phyloP scores from a whole-genome alignment of 2,888 invertebrate genomes.

The Pheosia tremula region DNA sequence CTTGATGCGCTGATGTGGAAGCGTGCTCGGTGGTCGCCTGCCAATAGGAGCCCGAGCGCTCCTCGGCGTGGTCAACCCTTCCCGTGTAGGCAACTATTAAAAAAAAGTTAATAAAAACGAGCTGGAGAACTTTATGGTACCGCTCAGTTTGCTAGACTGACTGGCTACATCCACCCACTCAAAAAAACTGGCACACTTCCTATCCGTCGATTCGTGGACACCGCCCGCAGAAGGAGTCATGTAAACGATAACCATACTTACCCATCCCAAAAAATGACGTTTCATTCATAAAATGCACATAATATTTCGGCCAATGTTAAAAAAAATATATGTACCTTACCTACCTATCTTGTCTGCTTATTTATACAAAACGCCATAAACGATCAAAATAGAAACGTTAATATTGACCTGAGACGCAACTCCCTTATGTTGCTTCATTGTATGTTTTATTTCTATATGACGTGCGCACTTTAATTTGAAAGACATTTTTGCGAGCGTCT shows the following conservation, averaged over 20 bases:
- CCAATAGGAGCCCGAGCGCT: conserved; percentile 77
- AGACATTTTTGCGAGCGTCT: conserved; percentile 59
- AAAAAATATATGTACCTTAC: background rate
- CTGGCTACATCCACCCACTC: no score
- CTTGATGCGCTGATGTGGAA: conserved; percentile 77
- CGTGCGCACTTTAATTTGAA: conserved; percentile 65
- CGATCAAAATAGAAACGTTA: background rate
- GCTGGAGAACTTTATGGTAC: background rate
- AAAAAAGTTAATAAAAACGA: conserved; percentile 18
- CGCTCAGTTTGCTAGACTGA: no score
- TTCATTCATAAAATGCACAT: background rate
- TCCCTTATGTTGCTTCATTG: conserved; percentile 66
- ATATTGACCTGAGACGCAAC: conserved; percentile 70
- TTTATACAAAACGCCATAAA: no score
- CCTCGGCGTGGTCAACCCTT: conserved; percentile 75
- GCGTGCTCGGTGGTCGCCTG: conserved; percentile 68
- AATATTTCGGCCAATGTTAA: background rate
- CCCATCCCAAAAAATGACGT: no score
- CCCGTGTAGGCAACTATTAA: conserved; percentile 72
- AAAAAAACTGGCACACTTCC: no score
- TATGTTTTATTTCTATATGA: conserved; percentile 68
- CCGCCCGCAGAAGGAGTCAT: no score
- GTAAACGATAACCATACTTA: no score
- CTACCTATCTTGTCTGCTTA: no score
- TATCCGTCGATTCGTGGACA: no score